Evolutionary conservation across 1,140 invertebrate species (phyloP).

Genomic region (Euschistus heros): DNA sequence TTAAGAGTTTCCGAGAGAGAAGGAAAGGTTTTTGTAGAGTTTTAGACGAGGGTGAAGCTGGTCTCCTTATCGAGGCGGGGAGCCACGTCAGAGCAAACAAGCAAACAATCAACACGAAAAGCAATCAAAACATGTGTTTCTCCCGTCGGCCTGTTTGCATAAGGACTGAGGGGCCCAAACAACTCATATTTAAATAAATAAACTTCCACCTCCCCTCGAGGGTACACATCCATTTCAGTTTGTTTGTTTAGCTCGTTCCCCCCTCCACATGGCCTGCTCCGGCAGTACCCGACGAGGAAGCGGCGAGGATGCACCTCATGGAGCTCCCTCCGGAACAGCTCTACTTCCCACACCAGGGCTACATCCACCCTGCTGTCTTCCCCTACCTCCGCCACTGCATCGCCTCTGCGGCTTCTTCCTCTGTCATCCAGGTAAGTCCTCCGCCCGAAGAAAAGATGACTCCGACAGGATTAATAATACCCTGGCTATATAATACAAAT

Average conservation of each 20-base stretch:
- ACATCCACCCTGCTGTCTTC: conserved; percentile 26
- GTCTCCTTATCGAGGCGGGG: conserved; percentile 19
- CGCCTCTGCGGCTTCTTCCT: background rate
- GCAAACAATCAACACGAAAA: conserved; percentile 32
- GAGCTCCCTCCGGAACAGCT: conserved; percentile 10
- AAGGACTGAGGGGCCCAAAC: conserved; percentile 28
- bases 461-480: no score
- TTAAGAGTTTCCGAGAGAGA: background rate
- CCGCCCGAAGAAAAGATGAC: no score
- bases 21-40: background rate
- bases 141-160: conserved; percentile 24
- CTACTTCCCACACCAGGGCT: conserved; percentile 6
- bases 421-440: background rate
- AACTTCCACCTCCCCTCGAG: conserved; percentile 25
- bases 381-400: conserved; percentile 24
- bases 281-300: background rate
- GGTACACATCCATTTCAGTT: conserved; percentile 28
- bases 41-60: conserved; percentile 4
- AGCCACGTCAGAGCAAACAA: conserved; percentile 30
- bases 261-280: conserved; percentile 14
- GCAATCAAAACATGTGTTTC: conserved; percentile 33
- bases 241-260: conserved; percentile 26
- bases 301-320: background rate
- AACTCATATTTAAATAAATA: conserved; percentile 33
- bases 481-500: no score